Evolutionary conservation across 2,888 invertebrate species (phyloP), one percentile per base, ranked within the genome.

Genomic region (Hydriomena furcata): DNA sequence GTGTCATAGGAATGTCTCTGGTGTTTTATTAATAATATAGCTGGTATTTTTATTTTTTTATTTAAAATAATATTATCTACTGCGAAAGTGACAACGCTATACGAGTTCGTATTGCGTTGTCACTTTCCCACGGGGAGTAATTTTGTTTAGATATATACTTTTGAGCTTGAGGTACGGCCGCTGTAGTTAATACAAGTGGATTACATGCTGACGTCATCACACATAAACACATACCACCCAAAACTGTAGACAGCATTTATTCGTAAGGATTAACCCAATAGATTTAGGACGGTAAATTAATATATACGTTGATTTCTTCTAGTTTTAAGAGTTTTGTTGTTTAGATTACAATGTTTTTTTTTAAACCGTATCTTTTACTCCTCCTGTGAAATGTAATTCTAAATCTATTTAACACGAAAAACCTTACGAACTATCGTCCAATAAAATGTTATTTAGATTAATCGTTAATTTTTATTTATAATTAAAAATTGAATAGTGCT

Each of bases 231-330:
- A 17, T 23, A 68, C 50, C 73, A 81, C 71, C 72, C 73, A 82
- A n/a, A n/a, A 79, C 74, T 65, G 73, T 85, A 85, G 85, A 74
- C 71, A 75, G 90, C 88, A 89, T 89, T 89, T 90, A 88, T 82
- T 79, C 80, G 47, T 88, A 89, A 90, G 88, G 77, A 86, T 86
- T 87, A 88, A 88, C 84, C 80, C 58, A 55, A n/a, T 83, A 82
- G 73, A 8, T 47, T 17, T 88, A 88, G 82, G 63, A 82, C 82
- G 85, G 87, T 86, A 89, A 82, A 89, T 82, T 89, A 90, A 90
- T 90, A 89, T 89, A 89, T 89, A 84, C 76, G 88, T 89, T 90
- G 88, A 85, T 84, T 89, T 87, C 81, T 85, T 32, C 63, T 89
- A 88, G 82, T 73, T 67, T 55, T 88, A 88, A 85, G 85, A 63